Evolutionary conservation across 2,113 vertebrate species (phyloP).

Genomic region (Meles meles): DNA sequence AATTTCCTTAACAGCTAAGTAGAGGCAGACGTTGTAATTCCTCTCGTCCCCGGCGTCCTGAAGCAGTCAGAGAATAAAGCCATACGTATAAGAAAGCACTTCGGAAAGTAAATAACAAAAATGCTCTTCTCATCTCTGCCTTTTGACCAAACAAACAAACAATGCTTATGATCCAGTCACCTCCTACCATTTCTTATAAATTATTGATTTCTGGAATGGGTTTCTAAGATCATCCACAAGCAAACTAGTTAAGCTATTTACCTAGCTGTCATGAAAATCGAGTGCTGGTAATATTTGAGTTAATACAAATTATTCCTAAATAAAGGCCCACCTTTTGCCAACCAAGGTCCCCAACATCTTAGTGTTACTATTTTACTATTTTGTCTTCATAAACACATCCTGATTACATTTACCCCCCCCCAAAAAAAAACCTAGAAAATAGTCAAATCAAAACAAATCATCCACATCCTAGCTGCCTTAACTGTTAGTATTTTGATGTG

Average conservation of each 20-base stretch:
- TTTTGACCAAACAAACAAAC: not conserved
- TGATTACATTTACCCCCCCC: not conserved
- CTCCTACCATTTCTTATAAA: not conserved
- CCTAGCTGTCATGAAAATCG: not conserved
- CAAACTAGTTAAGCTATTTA: not conserved
- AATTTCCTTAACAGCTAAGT: not conserved
- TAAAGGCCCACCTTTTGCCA: not conserved
- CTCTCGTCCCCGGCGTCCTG: fast-evolving
- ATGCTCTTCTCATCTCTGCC: not conserved
- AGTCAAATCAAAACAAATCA: not conserved
- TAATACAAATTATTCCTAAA: not conserved
- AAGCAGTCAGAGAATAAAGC: not conserved
- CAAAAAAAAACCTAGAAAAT: not conserved
- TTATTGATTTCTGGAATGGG: not conserved
- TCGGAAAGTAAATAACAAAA: not conserved
- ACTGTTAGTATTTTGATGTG: not conserved
- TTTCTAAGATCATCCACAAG: not conserved
- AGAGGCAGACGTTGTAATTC: not conserved
- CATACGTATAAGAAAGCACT: not conserved
- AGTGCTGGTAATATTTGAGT: not conserved
- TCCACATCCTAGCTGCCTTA: not conserved
- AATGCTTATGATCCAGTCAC: not conserved
- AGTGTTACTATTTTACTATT: not conserved
- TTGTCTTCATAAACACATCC: not conserved
- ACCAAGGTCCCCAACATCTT: not conserved